A percentile compares a stretch with the other conserved stretches of the same genome.
Evolutionary conservation across 2,113 vertebrate species (phyloP).

Genomic region (Hipposideros armiger): DNA sequence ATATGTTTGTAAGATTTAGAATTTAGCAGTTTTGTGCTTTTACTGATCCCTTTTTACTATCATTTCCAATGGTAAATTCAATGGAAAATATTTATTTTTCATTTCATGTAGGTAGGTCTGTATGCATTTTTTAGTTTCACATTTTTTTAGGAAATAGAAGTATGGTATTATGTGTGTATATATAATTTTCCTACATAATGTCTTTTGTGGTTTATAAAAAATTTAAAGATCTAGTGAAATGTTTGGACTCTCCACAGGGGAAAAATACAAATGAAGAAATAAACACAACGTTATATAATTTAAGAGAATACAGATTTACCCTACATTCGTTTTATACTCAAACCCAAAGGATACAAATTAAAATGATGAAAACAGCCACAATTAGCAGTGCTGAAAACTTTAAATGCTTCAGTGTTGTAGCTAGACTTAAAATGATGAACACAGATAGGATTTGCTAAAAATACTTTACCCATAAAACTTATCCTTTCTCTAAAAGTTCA

Average conservation of each 20-base stretch:
- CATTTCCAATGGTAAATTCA: neutral
- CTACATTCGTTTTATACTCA: constrained; percentile 3
- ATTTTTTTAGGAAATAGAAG: constrained; percentile 48
- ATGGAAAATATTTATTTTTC: constrained; percentile 48
- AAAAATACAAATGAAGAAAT: neutral
- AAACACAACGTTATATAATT: neutral
- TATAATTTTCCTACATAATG: neutral
- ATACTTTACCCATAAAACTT: neutral
- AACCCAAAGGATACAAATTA: neutral
- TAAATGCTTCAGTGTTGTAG: neutral
- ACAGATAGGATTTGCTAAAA: neutral
- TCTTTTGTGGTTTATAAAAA: neutral
- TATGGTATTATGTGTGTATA: neutral
- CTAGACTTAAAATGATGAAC: neutral
- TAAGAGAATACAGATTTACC: neutral
- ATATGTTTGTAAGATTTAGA: neutral
- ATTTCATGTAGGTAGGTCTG: neutral
- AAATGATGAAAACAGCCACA: neutral
- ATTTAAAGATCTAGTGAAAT: constrained; percentile 34
- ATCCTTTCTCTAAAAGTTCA: neutral
- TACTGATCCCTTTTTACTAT: neutral
- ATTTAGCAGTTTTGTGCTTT: neutral
- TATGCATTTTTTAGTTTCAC: neutral
- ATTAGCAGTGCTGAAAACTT: neutral
- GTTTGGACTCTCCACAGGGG: neutral